Conservation (phyloP, 2,888 invertebrate genomes). For the Eupsilia transversa region DNA sequence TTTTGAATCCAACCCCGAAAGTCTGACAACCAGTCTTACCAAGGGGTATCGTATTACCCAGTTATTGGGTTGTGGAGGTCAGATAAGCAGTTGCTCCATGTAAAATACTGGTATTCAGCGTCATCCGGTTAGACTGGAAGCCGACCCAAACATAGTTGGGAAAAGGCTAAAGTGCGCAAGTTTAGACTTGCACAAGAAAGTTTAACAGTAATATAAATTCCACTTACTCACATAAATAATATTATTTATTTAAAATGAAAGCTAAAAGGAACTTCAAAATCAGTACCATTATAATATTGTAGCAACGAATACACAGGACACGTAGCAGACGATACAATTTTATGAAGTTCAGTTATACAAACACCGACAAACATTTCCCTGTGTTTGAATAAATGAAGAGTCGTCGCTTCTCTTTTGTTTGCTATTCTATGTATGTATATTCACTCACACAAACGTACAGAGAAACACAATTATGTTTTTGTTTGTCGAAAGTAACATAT, state of each 20-base stretch:
- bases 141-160: too few relatives aligned
- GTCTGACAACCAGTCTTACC: too few relatives aligned
- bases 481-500: constrained; percentile 3
- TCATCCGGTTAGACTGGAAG: too few relatives aligned
- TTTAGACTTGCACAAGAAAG: too few relatives aligned
- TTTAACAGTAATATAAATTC: background rate
- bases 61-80: too few relatives aligned
- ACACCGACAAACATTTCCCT: constrained; percentile 1
- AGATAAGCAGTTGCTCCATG: too few relatives aligned
- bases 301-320: constrained; percentile 13
- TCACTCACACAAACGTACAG: background rate
- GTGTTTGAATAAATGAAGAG: constrained; percentile 33
- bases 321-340: constrained; percentile 20
- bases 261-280: background rate
- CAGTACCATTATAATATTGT: background rate
- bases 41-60: too few relatives aligned
- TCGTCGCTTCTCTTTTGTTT: constrained; percentile 8
- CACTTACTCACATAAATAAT: background rate
- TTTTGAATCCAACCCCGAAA: too few relatives aligned
- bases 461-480: background rate
- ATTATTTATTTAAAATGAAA: background rate
- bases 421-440: constrained; percentile 7
- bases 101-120: too few relatives aligned
- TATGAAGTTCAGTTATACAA: constrained; percentile 24
- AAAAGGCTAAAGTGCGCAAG: too few relatives aligned